A percentile compares a stretch with the other conserved stretches of the same genome.
phyloP scores from a whole-genome alignment of 2,888 invertebrate genomes.

The Campaea margaritaria region DNA sequence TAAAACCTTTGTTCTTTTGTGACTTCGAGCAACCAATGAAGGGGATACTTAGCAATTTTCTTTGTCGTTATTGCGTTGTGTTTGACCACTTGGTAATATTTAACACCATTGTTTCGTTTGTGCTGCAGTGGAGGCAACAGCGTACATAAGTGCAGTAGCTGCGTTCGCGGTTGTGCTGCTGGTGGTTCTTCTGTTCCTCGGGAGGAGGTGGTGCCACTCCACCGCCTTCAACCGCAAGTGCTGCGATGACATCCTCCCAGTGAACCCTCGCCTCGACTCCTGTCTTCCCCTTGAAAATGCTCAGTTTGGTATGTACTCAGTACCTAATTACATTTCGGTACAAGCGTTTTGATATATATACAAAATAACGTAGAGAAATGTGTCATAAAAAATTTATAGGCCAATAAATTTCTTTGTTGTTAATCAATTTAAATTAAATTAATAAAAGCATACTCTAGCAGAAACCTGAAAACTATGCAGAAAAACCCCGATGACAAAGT shows the following conservation, averaged over 20 bases:
- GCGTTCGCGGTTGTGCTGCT: constrained; percentile 93
- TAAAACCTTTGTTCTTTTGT: constrained; percentile 2
- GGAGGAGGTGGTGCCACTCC: constrained; percentile 87
- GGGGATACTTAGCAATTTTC: background rate
- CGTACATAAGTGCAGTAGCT: constrained; percentile 94
- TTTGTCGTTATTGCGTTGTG: too few relatives aligned
- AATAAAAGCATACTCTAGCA: too few relatives aligned
- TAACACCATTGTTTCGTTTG: background rate
- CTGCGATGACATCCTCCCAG: constrained; percentile 76
- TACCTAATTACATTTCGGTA: background rate
- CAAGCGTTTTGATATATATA: background rate
- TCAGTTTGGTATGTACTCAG: constrained; percentile 68
- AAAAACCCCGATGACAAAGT: too few relatives aligned
- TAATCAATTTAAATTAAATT: too few relatives aligned
- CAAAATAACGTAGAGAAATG: background rate
- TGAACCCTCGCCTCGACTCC: constrained; percentile 73
- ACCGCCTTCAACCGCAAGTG: constrained; percentile 71
- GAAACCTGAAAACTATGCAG: too few relatives aligned
- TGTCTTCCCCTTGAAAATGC: constrained; percentile 72
- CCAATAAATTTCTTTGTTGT: background rate
- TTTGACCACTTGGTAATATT: too few relatives aligned
- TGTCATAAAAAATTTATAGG: background rate
- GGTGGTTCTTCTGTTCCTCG: constrained; percentile 94
- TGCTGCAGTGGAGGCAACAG: constrained; percentile 91
- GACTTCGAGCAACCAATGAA: background rate